phyloP scores from a whole-genome alignment of 2,888 invertebrate genomes.

The Zhuqinia jingwanae region DNA sequence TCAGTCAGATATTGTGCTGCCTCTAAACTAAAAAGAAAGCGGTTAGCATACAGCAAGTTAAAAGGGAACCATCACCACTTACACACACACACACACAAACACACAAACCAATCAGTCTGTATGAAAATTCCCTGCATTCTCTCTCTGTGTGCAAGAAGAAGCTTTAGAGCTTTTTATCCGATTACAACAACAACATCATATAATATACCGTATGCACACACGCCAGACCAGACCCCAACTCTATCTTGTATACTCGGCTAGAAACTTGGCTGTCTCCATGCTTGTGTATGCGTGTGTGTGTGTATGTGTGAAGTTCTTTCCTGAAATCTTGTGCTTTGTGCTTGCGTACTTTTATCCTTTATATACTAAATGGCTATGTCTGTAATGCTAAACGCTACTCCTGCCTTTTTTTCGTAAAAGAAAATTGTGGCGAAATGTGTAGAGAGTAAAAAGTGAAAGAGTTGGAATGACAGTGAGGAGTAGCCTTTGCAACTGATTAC shows the following conservation, averaged over 20 bases:
- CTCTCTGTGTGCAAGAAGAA: neutral
- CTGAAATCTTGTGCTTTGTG: neutral
- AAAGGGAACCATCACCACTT: constrained; percentile 17
- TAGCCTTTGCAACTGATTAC: constrained; percentile 69
- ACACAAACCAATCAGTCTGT: neutral
- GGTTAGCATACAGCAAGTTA: constrained; percentile 15
- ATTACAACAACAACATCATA: constrained; percentile 61
- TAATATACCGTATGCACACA: neutral
- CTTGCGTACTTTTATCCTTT: constrained; percentile 23
- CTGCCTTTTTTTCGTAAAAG: too few relatives aligned
- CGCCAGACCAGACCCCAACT: neutral
- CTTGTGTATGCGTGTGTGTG: neutral
- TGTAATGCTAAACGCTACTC: too few relatives aligned
- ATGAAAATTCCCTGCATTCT: constrained; percentile 36
- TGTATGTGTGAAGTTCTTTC: neutral
- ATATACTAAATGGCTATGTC: constrained; percentile 2
- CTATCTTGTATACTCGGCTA: neutral
- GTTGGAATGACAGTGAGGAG: constrained; percentile 68
- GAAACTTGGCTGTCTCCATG: neutral
- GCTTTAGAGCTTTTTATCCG: constrained; percentile 55
- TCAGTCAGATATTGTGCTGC: too few relatives aligned
- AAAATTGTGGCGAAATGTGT: constrained; percentile 51
- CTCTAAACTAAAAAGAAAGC: neutral
- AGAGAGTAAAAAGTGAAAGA: constrained; percentile 35
- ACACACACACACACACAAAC: too few relatives aligned